These are phyloP conservation scores for Schizopygopsis pylzovi DNA, from an alignment of 2,797 vertebrate species.

Conservation along the genomic window DNA sequence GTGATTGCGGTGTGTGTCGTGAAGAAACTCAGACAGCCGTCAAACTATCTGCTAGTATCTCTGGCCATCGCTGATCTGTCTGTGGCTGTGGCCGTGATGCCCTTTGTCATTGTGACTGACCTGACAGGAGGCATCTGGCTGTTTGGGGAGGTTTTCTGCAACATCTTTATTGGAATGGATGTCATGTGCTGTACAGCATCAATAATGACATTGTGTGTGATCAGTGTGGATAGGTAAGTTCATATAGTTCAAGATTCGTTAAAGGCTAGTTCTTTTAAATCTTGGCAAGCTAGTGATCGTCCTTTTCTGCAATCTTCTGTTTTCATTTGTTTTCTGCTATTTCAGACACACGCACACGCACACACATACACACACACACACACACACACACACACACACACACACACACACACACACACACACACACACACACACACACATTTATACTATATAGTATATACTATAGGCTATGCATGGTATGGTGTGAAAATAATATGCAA, in stretches of 20 bases:
- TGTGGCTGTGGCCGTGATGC: conserved; percentile 82
- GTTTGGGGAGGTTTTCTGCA: conserved; percentile 83
- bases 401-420: too few species aligned
- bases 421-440: too few species aligned
- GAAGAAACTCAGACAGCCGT: conserved; percentile 82
- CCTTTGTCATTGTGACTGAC: conserved; percentile 83
- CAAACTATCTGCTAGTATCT: conserved; percentile 83
- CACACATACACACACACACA: too few species aligned
- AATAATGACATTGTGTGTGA: conserved; percentile 85
- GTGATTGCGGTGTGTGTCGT: conserved; percentile 83
- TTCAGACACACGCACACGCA: neutral
- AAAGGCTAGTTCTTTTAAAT: neutral
- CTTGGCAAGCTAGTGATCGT: neutral
- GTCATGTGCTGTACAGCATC: conserved; percentile 86
- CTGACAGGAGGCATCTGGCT: conserved; percentile 84
- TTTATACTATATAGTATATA: too few species aligned
- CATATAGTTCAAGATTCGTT: neutral
- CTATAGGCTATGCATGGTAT: too few species aligned
- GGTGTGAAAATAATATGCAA: neutral
- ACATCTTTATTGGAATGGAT: conserved; percentile 86
- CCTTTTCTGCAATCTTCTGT: neutral
- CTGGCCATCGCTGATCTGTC: conserved; percentile 82
- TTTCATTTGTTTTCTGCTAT: neutral
- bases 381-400: too few species aligned
- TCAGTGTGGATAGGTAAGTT: conserved; percentile 84